Evolutionary conservation across 2,888 invertebrate species (phyloP), one percentile per base, ranked within the genome.

Genomic region (Resseliella maxima): DNA sequence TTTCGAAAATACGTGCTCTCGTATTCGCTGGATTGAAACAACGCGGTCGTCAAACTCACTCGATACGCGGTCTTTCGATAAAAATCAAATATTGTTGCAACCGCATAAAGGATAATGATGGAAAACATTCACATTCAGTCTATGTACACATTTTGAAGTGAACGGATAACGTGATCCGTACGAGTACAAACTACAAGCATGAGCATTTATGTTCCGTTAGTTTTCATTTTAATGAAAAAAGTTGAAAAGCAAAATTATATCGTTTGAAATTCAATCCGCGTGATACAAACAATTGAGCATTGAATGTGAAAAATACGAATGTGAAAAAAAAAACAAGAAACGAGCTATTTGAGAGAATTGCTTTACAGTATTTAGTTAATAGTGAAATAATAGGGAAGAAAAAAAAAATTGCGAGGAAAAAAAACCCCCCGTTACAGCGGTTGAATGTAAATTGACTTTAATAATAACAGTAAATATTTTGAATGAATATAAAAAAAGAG

Each of bases 61-160:
- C 12, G 6, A 59, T 59, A 59, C 27, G n/a, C 59, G 81, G 35
- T 81, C 18, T 36, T 36, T 36, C 81, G 36, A 81, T 81, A 81
- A 59, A 36, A 83, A 83, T 83, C 83, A 38, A 83, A 36, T n/a
- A 83, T 38, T 83, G 83, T 83, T 83, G 83, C 38, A 38, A 38
- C 83, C 38, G 38, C 83, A 83, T 83, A 83, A 83, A 83, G 83
- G 83, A 83, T 83, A 83, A n/a, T 38, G 83, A 38, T 83, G 38
- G 83, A 83, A 83, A 38, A 83, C 83, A 83, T 83, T 83, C 83
- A 24, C 38, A 83, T 38, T 83, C 83, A 83, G 83, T 83, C 83
- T 83, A 38, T 83, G 83, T 83, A 38, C 38, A 83, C 24, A 38
- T 38, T 83, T 83, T 38, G 83, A 12, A 38, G 83, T n/a, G 83